These are phyloP conservation scores for Gymnorhina tibicen DNA, from an alignment of 2,113 vertebrate species.

Conservation along the genomic window DNA sequence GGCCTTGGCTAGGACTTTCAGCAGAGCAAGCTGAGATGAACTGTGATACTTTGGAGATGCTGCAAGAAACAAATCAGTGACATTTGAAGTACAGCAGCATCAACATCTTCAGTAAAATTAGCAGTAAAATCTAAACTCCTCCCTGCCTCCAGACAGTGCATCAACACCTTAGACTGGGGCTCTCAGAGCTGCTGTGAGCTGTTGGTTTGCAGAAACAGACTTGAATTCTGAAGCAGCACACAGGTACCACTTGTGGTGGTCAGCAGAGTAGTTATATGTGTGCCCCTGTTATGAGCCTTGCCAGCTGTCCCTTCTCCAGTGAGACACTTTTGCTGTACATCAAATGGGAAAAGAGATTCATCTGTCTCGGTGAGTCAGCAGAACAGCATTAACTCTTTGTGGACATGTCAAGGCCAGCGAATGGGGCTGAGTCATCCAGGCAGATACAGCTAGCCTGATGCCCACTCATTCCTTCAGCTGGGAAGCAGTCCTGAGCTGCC, in stretches of 20 bases:
- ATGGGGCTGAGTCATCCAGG: not conserved
- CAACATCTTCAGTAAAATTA: not conserved
- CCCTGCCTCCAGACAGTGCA: not conserved
- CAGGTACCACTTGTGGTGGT: not conserved
- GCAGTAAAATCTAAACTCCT: not conserved
- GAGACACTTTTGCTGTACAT: not conserved
- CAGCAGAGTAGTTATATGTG: not conserved
- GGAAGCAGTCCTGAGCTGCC: not conserved
- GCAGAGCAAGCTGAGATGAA: not conserved
- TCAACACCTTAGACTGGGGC: not conserved
- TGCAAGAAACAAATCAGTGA: not conserved
- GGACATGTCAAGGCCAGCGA: not conserved
- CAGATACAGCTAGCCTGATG: not conserved
- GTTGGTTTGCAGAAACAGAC: not conserved
- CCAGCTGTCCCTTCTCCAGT: not conserved
- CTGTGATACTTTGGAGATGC: not conserved
- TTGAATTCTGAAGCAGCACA: not conserved
- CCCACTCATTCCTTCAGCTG: not conserved
- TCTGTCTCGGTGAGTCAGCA: conserved; percentile 15
- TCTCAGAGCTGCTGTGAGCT: not conserved
- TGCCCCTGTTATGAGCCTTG: not conserved
- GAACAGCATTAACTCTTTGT: conserved; percentile 17
- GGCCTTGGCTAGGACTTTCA: not conserved
- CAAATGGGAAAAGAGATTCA: not conserved
- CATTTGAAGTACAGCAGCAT: not conserved